Base-by-base conservation (phyloP, 2,113 vertebrate genomes). In the Machaerirhynchus nigripectus region DNA sequence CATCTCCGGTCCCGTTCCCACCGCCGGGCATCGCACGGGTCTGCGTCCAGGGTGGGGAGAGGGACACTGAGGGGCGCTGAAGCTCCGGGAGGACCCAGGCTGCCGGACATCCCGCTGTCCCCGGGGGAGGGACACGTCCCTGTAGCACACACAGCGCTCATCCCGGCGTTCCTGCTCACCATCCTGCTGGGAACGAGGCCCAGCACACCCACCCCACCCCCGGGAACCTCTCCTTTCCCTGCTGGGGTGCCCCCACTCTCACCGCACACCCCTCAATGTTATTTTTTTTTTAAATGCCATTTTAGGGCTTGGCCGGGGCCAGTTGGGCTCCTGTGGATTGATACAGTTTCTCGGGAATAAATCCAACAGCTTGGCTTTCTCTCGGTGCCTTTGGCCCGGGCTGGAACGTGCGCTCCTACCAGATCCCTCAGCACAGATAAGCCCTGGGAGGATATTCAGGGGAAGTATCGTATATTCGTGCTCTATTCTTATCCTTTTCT, bases 401-500 rank as follows among this genome's bases (percentile, higher is more conserved):
- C 82, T 84, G 84, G 92, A 94, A 79, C 30, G 56, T 74, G 68
- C 1, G 19, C 73, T 93, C 81, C 74, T 27, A 8, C 47, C 96
- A 94, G 81, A 83, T 90, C 95, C 92, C 95, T 21, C 24, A 83
- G 53, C 96, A 69, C 59, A 95, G 96, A 91, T 55, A 68, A 93
- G 78, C 8, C 78, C 95, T 56, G 90, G 18, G 53, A 94, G 95
- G 87, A 85, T 87, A 93, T 93, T 95, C 14, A 28, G 90, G 94
- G 96, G 90, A 94, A 90, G 92, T 37, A 95, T 91, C 79, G 6
- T 15, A 88, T 94, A 87, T 87, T 90, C 88, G 8, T 68, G 82
- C 75, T 95, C 96, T 97, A 96, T 97, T 97, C 96, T 95, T 95
- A 61, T 94, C 95, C 88, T 42, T 37, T 92, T 86, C 92, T 90